These are phyloP conservation scores for Dryas iulia DNA, from an alignment of 1,140 invertebrate genomes.

Conservation along the genomic window DNA sequence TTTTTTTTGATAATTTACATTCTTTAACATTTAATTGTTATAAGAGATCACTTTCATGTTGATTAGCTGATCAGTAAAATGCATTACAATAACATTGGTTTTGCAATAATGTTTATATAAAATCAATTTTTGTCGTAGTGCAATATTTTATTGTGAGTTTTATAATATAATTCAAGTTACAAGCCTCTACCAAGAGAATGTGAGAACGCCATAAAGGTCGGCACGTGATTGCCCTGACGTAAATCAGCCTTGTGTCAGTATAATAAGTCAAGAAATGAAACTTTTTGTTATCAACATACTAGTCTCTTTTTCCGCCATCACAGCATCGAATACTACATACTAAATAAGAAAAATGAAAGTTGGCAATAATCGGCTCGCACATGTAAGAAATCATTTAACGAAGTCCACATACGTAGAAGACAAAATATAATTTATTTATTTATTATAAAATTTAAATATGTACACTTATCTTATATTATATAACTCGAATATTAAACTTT, in stretches of 20 bases:
- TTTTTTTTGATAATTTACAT: too few species aligned
- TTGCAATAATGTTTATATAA: too few species aligned
- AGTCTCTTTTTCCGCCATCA: not conserved
- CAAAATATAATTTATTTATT: not conserved
- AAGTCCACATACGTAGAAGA: not conserved
- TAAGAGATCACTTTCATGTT: too few species aligned
- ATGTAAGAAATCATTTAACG: not conserved
- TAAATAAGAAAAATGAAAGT: not conserved
- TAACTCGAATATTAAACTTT: too few species aligned
- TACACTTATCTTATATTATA: too few species aligned
- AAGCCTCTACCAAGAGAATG: conserved; percentile 27
- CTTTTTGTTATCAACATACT: not conserved
- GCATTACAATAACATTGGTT: too few species aligned
- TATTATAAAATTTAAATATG: not conserved
- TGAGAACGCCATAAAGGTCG: conserved; percentile 50
- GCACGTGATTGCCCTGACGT: conserved; percentile 66
- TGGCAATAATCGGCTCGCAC: not conserved
- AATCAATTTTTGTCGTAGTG: too few species aligned
- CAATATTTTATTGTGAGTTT: not conserved
- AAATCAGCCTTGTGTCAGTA: conserved; percentile 49
- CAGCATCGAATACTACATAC: not conserved
- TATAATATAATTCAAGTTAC: not conserved
- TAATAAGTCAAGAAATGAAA: not conserved
- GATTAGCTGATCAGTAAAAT: too few species aligned
- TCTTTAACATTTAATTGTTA: too few species aligned